Percentiles rank a stretch among this genome's conserved stretches.
phyloP scores from a whole-genome alignment of 64 coral and sea anemone species.

The Porites australiensis region DNA sequence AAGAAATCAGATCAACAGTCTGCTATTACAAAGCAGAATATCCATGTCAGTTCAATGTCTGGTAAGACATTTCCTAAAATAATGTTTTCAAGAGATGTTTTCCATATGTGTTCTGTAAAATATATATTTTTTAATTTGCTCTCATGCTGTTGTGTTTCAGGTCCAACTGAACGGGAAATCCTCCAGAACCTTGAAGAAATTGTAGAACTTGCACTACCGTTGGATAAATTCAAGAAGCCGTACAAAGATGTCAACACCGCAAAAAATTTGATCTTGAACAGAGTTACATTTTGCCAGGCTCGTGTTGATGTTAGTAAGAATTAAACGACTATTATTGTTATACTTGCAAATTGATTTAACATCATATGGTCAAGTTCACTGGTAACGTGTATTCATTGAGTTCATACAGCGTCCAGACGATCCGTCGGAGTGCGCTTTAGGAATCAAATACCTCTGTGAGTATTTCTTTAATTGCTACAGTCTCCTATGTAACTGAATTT shows the following conservation, averaged over 20 bases:
- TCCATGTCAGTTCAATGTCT: constrained; percentile 26
- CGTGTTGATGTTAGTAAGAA: background rate
- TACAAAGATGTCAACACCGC: background rate
- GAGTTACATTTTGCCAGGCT: background rate
- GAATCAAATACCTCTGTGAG: too few relatives aligned
- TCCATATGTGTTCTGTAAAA: too few relatives aligned
- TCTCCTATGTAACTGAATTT: too few relatives aligned
- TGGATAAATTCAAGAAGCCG: background rate
- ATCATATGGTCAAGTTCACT: too few relatives aligned
- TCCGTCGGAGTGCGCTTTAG: too few relatives aligned
- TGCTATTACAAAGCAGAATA: constrained; percentile 16
- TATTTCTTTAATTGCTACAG: too few relatives aligned
- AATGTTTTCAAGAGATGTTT: too few relatives aligned
- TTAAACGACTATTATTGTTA: too few relatives aligned
- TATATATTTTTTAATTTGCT: too few relatives aligned
- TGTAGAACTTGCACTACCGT: background rate
- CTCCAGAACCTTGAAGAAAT: background rate
- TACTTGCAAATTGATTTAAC: too few relatives aligned
- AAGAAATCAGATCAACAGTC: constrained; percentile 29
- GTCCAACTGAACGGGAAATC: background rate
- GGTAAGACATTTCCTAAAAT: background rate
- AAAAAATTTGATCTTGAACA: background rate
- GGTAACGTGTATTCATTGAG: too few relatives aligned
- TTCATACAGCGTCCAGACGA: too few relatives aligned
- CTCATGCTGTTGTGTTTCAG: background rate